phyloP scores from a whole-genome alignment of 2,888 invertebrate species.

The Gonocerus acuteangulatus region DNA sequence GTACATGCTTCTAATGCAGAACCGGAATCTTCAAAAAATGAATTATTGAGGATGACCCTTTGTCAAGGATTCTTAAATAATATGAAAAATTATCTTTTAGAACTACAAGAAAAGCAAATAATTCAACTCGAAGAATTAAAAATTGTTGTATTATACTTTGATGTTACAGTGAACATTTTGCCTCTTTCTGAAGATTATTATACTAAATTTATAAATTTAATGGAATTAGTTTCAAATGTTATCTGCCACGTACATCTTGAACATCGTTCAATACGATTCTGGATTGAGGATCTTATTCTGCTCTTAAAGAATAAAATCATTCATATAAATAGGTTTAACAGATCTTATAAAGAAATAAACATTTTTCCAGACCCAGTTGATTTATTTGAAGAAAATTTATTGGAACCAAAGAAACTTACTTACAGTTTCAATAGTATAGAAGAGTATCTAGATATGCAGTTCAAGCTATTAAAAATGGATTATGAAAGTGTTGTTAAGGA shows the following conservation, averaged over 20 bases:
- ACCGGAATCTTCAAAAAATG: not conserved
- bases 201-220: not conserved
- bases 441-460: constrained; percentile 5
- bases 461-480: constrained; percentile 14
- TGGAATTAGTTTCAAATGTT: not conserved
- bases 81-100: not conserved
- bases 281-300: not conserved
- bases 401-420: constrained; percentile 41
- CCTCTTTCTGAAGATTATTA: constrained; percentile 3
- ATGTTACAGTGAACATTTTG: constrained; percentile 1
- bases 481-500: not conserved
- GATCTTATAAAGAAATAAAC: constrained; percentile 45
- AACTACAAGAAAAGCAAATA: too few relatives aligned
- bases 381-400: constrained; percentile 43
- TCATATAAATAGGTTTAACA: not conserved
- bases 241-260: not conserved
- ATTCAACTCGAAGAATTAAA: not conserved
- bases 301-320: constrained; percentile 1
- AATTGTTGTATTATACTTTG: not conserved
- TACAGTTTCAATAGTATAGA: constrained; percentile 8
- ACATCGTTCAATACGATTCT: not conserved
- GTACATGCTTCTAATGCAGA: not conserved
- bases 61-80: not conserved
- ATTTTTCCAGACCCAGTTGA: constrained; percentile 50
- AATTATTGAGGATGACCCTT: constrained; percentile 2